Evolutionary conservation across 2,113 vertebrate species (phyloP), one percentile per base, ranked within the genome.

Genomic region (Dicentrarchus labrax): DNA sequence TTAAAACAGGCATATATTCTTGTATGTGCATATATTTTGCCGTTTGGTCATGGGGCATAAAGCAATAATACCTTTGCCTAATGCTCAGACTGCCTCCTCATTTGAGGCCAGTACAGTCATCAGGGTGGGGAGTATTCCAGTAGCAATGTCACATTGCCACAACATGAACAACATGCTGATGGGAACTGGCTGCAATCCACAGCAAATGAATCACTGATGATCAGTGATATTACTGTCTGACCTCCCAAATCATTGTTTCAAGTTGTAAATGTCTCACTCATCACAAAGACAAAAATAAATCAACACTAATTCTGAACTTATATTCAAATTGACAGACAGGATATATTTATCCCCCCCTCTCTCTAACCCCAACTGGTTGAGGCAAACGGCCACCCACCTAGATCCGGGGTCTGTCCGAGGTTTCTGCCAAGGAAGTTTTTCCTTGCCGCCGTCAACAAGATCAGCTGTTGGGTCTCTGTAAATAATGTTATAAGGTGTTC

Each of bases 171-270:
- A 6, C 48, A 45, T 7, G 6, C 8, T 73, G 6, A 45, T 47
- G 19, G 24, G 21, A 81, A 36, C n/a, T 77, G 30, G n/a, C 54
- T 50, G 9, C 54, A 69, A 8, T 13, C 8, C 36, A 19, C n/a
- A 66, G 6, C 59, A 47, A 8, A 60, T 60, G 50, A 83, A 57
- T 68, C 74, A 78, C 69, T 57, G 21, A 19, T 9, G 2, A 50
- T 39, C 2, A 15, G 2, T n/a, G 6, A 53, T 10, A 50, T 30
- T 22, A 22, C 15, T 47, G 7, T 12, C 7, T 38, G 2, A n/a
- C 38, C 11, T 43, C 48, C 24, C 13, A 21, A 0, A 45, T 69
- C 5, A 12, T 15, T 24, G 22, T 66, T 19, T 57, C 19, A 53
- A 3, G 10, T 72, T 30, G 38, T 4, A 22, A 45, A 65, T 59